Base-by-base conservation (phyloP, 1,140 invertebrate genomes). In the Wiebesia pumilae region DNA sequence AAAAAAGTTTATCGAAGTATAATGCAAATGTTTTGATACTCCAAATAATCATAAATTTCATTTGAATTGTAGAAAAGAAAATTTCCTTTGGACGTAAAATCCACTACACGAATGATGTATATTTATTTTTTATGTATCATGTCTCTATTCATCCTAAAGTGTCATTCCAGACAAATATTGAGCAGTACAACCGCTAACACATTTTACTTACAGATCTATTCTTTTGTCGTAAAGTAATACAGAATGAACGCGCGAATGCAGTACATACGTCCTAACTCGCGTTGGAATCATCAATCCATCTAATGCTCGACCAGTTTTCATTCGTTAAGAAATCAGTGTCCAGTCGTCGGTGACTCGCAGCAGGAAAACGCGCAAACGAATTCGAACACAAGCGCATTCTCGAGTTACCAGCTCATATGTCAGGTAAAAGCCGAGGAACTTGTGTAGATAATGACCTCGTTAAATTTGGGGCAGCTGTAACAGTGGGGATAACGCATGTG, bases 381-480 rank as follows among this genome's bases (percentile, higher is more conserved):
- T 47, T 40, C 33, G 35, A 38, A 16, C 35, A 3, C 1, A 27
- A 0, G 3, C 27, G 1, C 75, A 43, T 27, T 47, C 80, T 83
- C 67, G 43, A 43, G 33, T 73, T 73, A 73, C 67, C 81, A 12
- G 21, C 81, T 83, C 67, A 21, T 51, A 51, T 83, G 73, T 83
- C 81, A 51, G 65, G 73, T 21, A 27, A 7, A 14, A 27, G 21
- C 27, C 75, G 43, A 27, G 58, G 58, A 30, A 69, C 33, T 69
- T 30, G 65, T 14, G 58, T 81, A 65, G 67, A 69, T 82, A 69
- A 82, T 43, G 80, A n/a, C 40, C 80, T 83, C 81, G 40, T 83
- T 83, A 83, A 83, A 83, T 71, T 83, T 27, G 65, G 35, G 62
- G 80, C 80, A 38, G 47, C 30, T 71, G 0, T 1, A 33, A 35